A percentile compares a stretch with the other conserved stretches of the same genome.
phyloP scores from a whole-genome alignment of 2,888 invertebrate genomes.

The Apotomis turbidana region DNA sequence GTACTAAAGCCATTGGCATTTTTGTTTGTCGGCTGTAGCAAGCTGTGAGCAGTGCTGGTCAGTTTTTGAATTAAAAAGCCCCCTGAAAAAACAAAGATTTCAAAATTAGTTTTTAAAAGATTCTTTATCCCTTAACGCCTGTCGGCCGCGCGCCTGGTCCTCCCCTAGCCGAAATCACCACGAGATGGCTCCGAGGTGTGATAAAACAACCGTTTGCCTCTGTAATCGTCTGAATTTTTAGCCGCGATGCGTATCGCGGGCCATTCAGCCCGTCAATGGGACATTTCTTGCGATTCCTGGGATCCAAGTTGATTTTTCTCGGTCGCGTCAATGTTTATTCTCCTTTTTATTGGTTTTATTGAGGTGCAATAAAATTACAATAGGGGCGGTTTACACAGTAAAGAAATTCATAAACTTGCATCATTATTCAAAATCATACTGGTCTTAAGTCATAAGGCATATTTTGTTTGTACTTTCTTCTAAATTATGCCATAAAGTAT shows the following conservation, averaged over 20 bases:
- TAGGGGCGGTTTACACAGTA: conserved; percentile 8
- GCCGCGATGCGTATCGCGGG: conserved; percentile 64
- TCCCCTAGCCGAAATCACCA: conserved; percentile 45
- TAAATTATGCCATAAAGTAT: too few species aligned
- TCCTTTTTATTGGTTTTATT: conserved; percentile 33
- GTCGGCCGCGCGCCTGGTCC: conserved; percentile 46
- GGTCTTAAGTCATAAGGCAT: too few species aligned
- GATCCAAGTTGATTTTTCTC: conserved; percentile 45
- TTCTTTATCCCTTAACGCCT: conserved; percentile 29
- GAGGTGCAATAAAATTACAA: conserved; percentile 18
- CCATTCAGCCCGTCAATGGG: conserved; percentile 48
- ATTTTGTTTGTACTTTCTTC: too few species aligned
- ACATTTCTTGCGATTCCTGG: conserved; percentile 48
- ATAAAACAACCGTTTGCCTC: conserved; percentile 75
- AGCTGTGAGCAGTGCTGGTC: not conserved
- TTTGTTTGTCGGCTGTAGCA: too few species aligned
- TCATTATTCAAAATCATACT: too few species aligned
- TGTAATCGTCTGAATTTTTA: conserved; percentile 75
- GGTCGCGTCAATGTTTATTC: conserved; percentile 36
- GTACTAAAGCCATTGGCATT: too few species aligned
- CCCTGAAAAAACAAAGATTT: conserved; percentile 15
- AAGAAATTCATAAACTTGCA: not conserved
- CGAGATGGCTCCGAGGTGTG: conserved; percentile 51
- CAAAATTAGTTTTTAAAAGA: conserved; percentile 10
- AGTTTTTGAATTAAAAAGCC: not conserved